phyloP scores from a whole-genome alignment of 2,888 invertebrate genomes.

The Thyatira batis region DNA sequence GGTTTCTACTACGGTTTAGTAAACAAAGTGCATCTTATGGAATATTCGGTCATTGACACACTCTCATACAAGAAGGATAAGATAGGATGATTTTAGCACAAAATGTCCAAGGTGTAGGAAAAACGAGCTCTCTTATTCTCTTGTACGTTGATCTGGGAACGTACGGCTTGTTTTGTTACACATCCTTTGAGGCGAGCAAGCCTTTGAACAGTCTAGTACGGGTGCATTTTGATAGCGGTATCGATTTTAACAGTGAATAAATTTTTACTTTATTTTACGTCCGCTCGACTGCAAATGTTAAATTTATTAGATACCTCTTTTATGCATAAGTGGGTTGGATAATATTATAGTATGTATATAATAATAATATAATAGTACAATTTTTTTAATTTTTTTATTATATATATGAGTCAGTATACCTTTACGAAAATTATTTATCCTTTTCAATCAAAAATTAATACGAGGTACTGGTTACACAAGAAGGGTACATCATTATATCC shows the following conservation, averaged over 20 bases:
- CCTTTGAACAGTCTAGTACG: slow-evolving; percentile 61
- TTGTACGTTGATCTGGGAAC: slow-evolving; percentile 65
- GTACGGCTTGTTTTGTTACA: slow-evolving; percentile 59
- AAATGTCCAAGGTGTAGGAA: slow-evolving; percentile 48
- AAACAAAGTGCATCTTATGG: background rate
- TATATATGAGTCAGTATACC: too few relatives aligned
- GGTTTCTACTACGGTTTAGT: too few relatives aligned
- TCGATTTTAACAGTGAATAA: slow-evolving; percentile 71
- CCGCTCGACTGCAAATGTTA: slow-evolving; percentile 20
- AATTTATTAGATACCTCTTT: slow-evolving; percentile 5
- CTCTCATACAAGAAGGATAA: slow-evolving; percentile 27
- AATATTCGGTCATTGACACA: too few relatives aligned
- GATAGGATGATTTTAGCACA: slow-evolving; percentile 52
- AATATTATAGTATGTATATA: background rate
- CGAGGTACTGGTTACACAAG: background rate
- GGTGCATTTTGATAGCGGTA: slow-evolving; percentile 73
- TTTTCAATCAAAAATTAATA: too few relatives aligned
- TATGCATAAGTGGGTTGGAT: background rate
- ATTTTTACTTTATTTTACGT: slow-evolving; percentile 57
- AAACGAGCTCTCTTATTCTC: slow-evolving; percentile 44
- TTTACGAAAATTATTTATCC: too few relatives aligned
- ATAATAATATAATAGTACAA: too few relatives aligned
- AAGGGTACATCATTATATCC: slow-evolving; percentile 17
- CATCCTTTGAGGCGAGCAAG: slow-evolving; percentile 63
- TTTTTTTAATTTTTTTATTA: too few relatives aligned